These are phyloP conservation scores for Bombus superbus DNA, from an alignment of 1,140 invertebrate species.

Conservation along the genomic window DNA sequence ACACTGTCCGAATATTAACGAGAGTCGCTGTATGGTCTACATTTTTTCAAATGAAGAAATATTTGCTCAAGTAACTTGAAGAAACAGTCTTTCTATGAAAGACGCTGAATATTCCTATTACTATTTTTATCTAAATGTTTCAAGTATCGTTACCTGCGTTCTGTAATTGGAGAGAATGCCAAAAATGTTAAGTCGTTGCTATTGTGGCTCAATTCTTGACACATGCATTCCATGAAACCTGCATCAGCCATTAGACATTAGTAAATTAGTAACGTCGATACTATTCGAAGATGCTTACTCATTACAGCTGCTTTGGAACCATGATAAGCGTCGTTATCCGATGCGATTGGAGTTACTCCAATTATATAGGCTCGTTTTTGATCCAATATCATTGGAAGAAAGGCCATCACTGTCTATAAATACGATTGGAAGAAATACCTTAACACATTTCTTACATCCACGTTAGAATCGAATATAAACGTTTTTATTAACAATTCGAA, in stretches of 20 bases:
- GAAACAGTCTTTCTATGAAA: not conserved
- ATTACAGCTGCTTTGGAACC: conserved; percentile 75
- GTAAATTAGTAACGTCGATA: not conserved
- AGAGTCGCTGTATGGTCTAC: not conserved
- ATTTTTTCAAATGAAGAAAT: not conserved
- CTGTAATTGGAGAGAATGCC: conserved; percentile 71
- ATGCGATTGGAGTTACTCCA: conserved; percentile 76
- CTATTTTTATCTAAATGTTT: not conserved
- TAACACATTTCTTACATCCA: no score
- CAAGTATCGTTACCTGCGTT: conserved; percentile 63
- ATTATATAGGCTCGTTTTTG: conserved; percentile 70
- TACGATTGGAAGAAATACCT: no score
- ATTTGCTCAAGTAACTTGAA: not conserved
- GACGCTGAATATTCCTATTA: not conserved
- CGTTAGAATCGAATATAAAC: no score
- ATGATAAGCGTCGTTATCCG: conserved; percentile 72
- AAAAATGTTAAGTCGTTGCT: conserved; percentile 74
- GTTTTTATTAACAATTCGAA: no score
- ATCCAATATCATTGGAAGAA: conserved; percentile 76
- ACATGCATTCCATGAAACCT: conserved; percentile 78
- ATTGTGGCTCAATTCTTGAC: conserved; percentile 67
- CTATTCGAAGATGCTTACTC: conserved; percentile 61
- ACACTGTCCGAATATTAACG: no score
- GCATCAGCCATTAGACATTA: not conserved
- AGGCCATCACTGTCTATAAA: conserved; percentile 77